These are phyloP conservation scores for Meriones unguiculatus DNA, from an alignment of 2,113 vertebrate genomes.

Conservation along the genomic window DNA sequence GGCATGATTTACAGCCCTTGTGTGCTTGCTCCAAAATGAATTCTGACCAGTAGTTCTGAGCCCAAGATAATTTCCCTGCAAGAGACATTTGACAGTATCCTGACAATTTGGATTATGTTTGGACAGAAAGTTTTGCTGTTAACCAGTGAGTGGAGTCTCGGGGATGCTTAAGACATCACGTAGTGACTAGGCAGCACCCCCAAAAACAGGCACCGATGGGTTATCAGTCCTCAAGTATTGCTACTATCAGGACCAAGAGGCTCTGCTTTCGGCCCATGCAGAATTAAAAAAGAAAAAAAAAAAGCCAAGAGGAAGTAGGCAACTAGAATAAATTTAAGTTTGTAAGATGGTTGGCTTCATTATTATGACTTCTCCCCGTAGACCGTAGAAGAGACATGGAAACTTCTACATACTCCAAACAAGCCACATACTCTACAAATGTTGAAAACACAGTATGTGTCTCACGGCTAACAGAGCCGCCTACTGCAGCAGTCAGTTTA, in stretches of 20 bases:
- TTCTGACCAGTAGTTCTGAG: not conserved
- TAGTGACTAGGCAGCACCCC: accelerated
- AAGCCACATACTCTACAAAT: not conserved
- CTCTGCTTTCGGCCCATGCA: not conserved
- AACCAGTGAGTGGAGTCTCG: not conserved
- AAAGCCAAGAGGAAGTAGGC: conserved; percentile 28
- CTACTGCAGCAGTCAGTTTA: accelerated
- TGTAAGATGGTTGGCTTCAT: conserved; percentile 41
- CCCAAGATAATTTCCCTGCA: not conserved
- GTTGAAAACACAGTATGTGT: not conserved
- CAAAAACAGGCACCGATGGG: not conserved
- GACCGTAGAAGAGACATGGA: not conserved
- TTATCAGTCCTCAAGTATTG: not conserved
- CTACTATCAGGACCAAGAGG: not conserved
- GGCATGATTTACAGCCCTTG: not conserved
- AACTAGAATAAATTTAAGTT: conserved; percentile 32
- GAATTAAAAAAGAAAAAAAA: not conserved
- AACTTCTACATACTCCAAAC: not conserved
- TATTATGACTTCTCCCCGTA: not conserved
- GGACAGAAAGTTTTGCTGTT: not conserved
- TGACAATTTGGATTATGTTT: not conserved
- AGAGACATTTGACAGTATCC: not conserved
- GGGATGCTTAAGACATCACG: not conserved
- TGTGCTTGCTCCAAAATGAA: conserved; percentile 42
- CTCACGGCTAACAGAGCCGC: not conserved